These are phyloP conservation scores for Volucella zonaria DNA, from an alignment of 2,888 invertebrate genomes.

Conservation along the genomic window DNA sequence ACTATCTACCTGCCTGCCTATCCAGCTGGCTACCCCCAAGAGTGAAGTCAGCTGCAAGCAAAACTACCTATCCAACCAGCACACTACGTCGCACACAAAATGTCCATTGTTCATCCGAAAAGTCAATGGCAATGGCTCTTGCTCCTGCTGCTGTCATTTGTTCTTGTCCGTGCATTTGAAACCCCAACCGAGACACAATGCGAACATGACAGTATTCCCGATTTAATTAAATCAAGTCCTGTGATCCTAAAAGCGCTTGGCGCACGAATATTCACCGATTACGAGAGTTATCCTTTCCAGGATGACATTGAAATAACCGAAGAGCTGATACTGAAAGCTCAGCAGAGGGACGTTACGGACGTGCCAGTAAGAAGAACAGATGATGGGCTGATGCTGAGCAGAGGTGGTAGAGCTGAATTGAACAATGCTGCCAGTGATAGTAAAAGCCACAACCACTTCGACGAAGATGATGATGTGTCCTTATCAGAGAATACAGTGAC, in stretches of 20 bases:
- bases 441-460: constrained; percentile 47
- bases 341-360: constrained; percentile 49
- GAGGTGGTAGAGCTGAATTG: constrained; percentile 6
- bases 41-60: background rate
- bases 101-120: constrained; percentile 72
- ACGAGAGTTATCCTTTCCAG: constrained; percentile 74
- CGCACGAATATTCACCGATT: constrained; percentile 81
- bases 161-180: constrained; percentile 70
- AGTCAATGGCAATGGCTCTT: constrained; percentile 70
- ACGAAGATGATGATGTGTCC: constrained; percentile 63
- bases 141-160: constrained; percentile 70
- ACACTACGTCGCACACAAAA: constrained; percentile 39
- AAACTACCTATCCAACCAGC: constrained; percentile 16
- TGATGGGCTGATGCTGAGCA: constrained; percentile 9
- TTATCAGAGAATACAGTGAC: constrained; percentile 63
- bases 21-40: background rate
- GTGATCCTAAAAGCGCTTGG: constrained; percentile 82
- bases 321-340: constrained; percentile 63
- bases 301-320: constrained; percentile 71
- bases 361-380: constrained; percentile 52
- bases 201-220: constrained; percentile 80
- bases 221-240: constrained; percentile 82
- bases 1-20: constrained; percentile 28
- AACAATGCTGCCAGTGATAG: constrained; percentile 4
- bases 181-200: constrained; percentile 75